Evolutionary conservation across 2,797 vertebrate species (phyloP), one percentile per base, ranked within the genome.

Genomic region (Alectoris magna): DNA sequence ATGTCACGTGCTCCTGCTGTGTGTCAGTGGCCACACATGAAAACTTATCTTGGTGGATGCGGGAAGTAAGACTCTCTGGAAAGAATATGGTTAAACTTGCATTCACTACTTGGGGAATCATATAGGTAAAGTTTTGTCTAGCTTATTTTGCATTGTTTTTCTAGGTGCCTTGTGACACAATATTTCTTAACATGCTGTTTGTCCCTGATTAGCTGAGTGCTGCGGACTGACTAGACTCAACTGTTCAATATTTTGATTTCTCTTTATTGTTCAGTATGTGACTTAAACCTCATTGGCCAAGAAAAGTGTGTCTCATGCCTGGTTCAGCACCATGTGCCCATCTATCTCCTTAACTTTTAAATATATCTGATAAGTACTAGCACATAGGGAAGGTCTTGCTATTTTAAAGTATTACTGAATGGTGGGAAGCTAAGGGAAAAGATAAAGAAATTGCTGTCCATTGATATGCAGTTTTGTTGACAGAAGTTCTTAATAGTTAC

Each of bases 181-280:
- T 10, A 1, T 92, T 94, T 89, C 66, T 83, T 92, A 80, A 83
- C 87, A 31, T 92, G 82, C 84, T 91, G 62, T 66, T 96, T 85
- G 77, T 92, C 72, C 72, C 70, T 34, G 7, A 27, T 5, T 51
- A 5, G 1, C 48, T 34, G 62, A 7, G 31, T 69, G 44, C 46
- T 46, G 29, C 8, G 11, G 77, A 55, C 73, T 88, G 51, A 56
- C 58, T 91, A 85, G 66, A 76, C 66, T 85, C 73, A 75, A 18
- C 43, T 29, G 22, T 48, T 88, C 41, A 46, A 26, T 66, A 14
- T 49, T 56, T 80, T 89, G 67, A 62, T 91, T 89, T 93, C 76
- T 80, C 29, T 1, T 78, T 63, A 6, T 11, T 78, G 38, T 83
- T 94, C 73, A 77, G 6, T 66, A 9, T 77, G 39, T 80, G 66